Evolutionary conservation across 92 coral and sea anemone genomes (phyloP).

Genomic region (Bergia sp.): DNA sequence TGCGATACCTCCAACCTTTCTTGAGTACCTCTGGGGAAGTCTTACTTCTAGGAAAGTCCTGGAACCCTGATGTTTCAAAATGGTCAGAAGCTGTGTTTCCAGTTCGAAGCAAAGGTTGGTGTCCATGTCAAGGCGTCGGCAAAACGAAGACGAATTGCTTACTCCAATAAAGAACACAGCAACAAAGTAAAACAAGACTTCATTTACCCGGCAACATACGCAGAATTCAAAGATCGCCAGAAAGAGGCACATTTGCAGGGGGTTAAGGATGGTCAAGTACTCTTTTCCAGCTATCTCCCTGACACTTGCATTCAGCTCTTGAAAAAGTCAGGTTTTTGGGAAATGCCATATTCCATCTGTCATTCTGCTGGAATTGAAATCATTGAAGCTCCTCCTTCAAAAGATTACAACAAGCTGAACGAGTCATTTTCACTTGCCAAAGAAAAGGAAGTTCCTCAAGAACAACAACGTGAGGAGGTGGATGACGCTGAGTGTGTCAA

Average conservation of each 20-base stretch:
- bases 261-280: constrained; percentile 46
- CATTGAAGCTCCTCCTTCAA: no score
- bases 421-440: no score
- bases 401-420: no score
- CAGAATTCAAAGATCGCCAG: not conserved
- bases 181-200: no score
- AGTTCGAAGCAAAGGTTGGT: not conserved
- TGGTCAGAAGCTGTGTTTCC: constrained; percentile 37
- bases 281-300: constrained; percentile 56
- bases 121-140: no score
- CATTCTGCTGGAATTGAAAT: no score
- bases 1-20: constrained; percentile 45
- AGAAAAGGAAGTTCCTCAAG: no score
- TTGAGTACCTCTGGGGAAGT: constrained; percentile 26
- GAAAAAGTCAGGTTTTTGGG: no score
- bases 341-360: no score
- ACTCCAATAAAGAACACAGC: constrained; percentile 15
- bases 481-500: constrained; percentile 15
- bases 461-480: not conserved
- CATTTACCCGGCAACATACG: no score
- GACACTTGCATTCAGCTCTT: no score
- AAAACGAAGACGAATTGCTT: no score
- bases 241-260: constrained; percentile 51
- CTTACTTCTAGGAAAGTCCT: constrained; percentile 48
- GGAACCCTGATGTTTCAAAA: constrained; percentile 52